These are phyloP conservation scores for Bhutanitis thaidina DNA, from an alignment of 2,888 invertebrate genomes.

Conservation along the genomic window DNA sequence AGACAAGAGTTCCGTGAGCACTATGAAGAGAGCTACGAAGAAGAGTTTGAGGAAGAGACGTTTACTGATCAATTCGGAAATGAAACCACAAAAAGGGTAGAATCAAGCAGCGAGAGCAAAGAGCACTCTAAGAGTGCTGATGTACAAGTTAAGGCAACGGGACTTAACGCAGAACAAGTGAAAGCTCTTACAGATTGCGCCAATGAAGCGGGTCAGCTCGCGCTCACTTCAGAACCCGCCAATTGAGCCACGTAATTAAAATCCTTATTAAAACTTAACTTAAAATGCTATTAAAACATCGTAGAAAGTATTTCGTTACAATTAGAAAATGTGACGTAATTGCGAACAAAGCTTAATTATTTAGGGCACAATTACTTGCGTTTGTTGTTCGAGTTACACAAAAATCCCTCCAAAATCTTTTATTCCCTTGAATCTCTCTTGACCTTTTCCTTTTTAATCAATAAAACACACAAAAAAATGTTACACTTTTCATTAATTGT, in stretches of 20 bases:
- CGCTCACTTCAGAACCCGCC: slow-evolving; percentile 68
- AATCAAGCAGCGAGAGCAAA: slow-evolving; percentile 73
- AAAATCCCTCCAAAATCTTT: slow-evolving; percentile 1
- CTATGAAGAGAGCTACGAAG: slow-evolving; percentile 71
- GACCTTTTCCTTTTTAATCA: neutral
- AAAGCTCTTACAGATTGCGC: slow-evolving; percentile 74
- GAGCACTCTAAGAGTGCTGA: slow-evolving; percentile 73
- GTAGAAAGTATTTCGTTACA: neutral
- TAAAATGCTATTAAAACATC: neutral
- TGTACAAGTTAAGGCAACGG: slow-evolving; percentile 70
- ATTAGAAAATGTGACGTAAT: slow-evolving; percentile 29
- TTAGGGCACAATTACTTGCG: slow-evolving; percentile 10
- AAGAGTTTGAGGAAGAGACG: slow-evolving; percentile 73
- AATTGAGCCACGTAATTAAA: slow-evolving; percentile 63
- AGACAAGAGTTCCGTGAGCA: slow-evolving; percentile 73
- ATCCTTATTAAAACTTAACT: slow-evolving; percentile 25
- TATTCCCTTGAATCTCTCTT: neutral
- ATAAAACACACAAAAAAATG: neutral
- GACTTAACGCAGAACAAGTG: slow-evolving; percentile 67
- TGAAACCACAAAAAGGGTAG: slow-evolving; percentile 64
- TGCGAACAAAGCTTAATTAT: slow-evolving; percentile 38
- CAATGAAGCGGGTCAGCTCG: slow-evolving; percentile 70
- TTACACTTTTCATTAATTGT: slow-evolving; percentile 19
- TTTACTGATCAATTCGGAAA: slow-evolving; percentile 69
- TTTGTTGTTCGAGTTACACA: slow-evolving; percentile 23